These are phyloP conservation scores for Silvanus unidentatus DNA, from an alignment of 2,888 invertebrate genomes.

Conservation along the genomic window DNA sequence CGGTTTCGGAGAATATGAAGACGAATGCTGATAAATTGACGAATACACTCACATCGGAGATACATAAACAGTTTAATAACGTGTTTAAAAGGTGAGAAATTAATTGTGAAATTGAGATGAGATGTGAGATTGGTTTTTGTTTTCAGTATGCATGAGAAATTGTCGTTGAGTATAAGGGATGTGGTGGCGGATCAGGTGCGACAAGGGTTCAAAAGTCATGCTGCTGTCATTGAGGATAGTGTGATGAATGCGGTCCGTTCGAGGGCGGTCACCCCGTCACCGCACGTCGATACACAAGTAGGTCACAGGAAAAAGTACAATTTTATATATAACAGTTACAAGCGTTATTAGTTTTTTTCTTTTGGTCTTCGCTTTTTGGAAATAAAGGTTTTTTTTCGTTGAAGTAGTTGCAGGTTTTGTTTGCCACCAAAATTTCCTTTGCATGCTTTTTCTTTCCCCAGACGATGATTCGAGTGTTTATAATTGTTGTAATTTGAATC, in stretches of 20 bases:
- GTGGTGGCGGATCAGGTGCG: constrained; percentile 45
- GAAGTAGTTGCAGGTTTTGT: too few species aligned
- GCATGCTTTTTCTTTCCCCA: too few species aligned
- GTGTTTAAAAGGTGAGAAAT: constrained; percentile 38
- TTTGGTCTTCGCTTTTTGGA: too few species aligned
- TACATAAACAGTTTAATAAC: constrained; percentile 40
- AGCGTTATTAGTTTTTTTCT: background rate
- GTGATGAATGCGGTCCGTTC: constrained; percentile 59
- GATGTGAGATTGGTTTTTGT: background rate
- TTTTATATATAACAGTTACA: background rate
- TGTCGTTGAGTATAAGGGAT: constrained; percentile 40
- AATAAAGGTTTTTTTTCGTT: too few species aligned
- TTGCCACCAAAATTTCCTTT: too few species aligned
- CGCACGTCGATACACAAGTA: constrained; percentile 53
- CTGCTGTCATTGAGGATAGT: constrained; percentile 53
- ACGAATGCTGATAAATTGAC: constrained; percentile 39
- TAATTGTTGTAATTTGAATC: background rate
- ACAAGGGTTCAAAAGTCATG: constrained; percentile 55
- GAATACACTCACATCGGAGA: constrained; percentile 35
- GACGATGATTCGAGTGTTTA: too few species aligned
- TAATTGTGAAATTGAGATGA: too few species aligned
- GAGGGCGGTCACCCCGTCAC: constrained; percentile 69
- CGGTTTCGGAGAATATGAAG: constrained; percentile 41
- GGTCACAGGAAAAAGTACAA: constrained; percentile 19
- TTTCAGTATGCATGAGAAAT: constrained; percentile 44